Base-by-base conservation (phyloP, 2,797 vertebrate species). In the Alauda arvensis region DNA sequence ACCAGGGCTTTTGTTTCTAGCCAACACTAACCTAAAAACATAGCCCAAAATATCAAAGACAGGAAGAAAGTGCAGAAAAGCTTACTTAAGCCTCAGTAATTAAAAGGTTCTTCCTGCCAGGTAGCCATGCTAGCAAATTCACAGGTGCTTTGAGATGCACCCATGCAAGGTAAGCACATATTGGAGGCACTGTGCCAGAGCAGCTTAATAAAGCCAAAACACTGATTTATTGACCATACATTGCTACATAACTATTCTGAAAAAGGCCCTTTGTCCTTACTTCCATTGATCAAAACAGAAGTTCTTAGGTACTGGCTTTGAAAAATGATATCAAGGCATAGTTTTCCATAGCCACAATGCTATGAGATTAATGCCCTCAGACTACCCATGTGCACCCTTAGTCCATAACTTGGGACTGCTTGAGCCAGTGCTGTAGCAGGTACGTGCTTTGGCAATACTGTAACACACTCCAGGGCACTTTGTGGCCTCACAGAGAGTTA, bases 401-500 rank as follows among this genome's bases (percentile, higher is more conserved):
- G n/a, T 14, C 24, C 8, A 3, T 6, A 10, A 12, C 8, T 5
- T 8, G 10, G 18, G 31, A 63, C n/a, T 6, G 37, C 56, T 12
- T 12, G 31, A 51, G 31, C 18, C 51, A 21, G 29, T 0, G 25
- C 18, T 18, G 3, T 1, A 4, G 37, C 42, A 37, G 5, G 6
- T 15, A 7, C 15, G 6, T 1, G 1, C 26, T 74, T 39, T 48
- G 62, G 28, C 33, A 68, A 7, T 14, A 43, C 29, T 10, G 4
- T 26, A 52, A 29, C 12, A 33, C 12, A 15, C 24, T 14, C 14
- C 25, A 18, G 21, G 14, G 26, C 45, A 66, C 16, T 42, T 15
- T 9, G 10, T 10, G 19, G 60, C 33, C 31, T 70, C 28, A 61
- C 0, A 29, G 28, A 56, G 13, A 21, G 9, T 9, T 60, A 17